Conservation (phyloP, 2,888 invertebrate genomes). For the Macrophya alboannulata region DNA sequence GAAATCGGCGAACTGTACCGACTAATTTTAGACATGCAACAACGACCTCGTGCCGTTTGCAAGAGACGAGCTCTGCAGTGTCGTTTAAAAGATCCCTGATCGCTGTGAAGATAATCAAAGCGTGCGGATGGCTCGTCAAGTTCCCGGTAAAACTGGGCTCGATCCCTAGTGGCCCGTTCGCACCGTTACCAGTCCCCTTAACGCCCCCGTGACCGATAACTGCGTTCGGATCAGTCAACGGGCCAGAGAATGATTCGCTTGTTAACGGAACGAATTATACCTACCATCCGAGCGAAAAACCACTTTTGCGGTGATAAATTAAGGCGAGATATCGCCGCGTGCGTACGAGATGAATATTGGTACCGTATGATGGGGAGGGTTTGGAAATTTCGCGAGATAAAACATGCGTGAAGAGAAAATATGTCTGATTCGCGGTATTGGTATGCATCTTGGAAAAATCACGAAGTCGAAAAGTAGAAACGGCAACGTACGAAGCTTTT, state of each 20-base stretch:
- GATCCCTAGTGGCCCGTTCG: slow-evolving; percentile 53
- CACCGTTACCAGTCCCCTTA: slow-evolving; percentile 49
- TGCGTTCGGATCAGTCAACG: slow-evolving; percentile 46
- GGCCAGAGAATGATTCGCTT: slow-evolving; percentile 10
- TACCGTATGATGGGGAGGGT: no score
- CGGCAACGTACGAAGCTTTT: slow-evolving; percentile 12
- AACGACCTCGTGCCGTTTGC: neutral
- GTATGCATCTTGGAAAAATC: neutral
- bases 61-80: slow-evolving; percentile 37
- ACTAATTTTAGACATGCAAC: neutral
- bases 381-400: neutral
- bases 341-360: neutral
- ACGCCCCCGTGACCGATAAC: slow-evolving; percentile 52
- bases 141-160: slow-evolving; percentile 49
- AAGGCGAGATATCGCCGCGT: neutral
- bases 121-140: slow-evolving; percentile 54
- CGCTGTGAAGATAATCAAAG: slow-evolving; percentile 48
- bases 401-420: neutral
- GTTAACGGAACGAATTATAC: slow-evolving; percentile 12
- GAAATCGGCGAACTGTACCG: neutral
- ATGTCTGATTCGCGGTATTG: neutral
- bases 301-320: neutral
- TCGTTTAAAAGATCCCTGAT: slow-evolving; percentile 48
- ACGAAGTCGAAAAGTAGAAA: neutral
- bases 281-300: neutral